These are phyloP conservation scores for Rhineura floridana DNA, from an alignment of 2,113 vertebrate genomes.

Conservation along the genomic window DNA sequence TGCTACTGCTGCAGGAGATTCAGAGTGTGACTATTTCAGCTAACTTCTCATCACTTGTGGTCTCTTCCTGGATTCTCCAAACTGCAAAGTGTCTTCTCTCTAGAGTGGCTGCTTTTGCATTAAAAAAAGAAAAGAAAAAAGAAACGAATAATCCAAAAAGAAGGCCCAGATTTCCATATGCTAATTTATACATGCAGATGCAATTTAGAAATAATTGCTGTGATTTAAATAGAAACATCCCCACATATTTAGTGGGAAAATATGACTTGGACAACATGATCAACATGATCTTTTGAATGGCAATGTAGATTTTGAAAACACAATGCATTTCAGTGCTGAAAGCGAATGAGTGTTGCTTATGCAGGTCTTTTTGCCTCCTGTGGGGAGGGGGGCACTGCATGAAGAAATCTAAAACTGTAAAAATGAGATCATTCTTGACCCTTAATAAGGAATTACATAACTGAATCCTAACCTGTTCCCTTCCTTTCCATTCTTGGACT, in stretches of 20 bases:
- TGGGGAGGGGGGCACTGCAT: background rate
- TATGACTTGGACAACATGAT: background rate
- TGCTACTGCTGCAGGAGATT: background rate
- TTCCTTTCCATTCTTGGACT: conserved; percentile 18
- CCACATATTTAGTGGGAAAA: background rate
- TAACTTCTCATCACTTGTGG: too few relatives aligned
- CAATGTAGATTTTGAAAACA: background rate
- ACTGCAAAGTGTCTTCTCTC: background rate
- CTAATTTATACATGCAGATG: too few relatives aligned
- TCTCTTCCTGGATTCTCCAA: background rate
- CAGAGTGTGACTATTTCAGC: background rate
- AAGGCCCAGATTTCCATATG: too few relatives aligned
- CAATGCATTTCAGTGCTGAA: background rate
- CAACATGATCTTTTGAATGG: background rate
- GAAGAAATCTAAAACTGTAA: background rate
- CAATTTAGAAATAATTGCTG: too few relatives aligned
- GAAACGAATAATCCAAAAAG: too few relatives aligned
- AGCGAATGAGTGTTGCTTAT: background rate
- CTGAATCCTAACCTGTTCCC: conserved; percentile 46
- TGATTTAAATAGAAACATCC: background rate
- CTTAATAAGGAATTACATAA: conserved; percentile 57
- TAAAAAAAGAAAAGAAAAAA: too few relatives aligned
- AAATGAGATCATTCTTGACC: conserved; percentile 51
- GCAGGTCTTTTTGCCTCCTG: background rate
- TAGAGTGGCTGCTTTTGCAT: too few relatives aligned